Evolutionary conservation across 2,888 invertebrate genomes (phyloP).

Genomic region (Brassicogethes aeneus): DNA sequence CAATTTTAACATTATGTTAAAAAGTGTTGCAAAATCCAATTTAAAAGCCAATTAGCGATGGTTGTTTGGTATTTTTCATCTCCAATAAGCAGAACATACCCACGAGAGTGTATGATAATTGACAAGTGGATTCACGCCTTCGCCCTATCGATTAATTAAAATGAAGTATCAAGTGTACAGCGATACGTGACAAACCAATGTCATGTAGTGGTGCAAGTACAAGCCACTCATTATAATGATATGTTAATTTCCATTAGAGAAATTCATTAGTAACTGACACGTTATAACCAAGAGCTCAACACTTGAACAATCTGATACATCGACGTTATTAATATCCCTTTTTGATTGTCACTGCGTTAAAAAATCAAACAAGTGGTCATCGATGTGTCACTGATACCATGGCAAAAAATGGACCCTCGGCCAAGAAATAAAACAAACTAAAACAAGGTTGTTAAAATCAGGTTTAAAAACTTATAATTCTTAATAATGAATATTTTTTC

Average conservation of each 20-base stretch:
- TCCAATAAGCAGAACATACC: neutral
- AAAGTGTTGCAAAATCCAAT: too few species aligned
- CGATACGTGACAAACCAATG: slow-evolving; percentile 9
- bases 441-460: too few species aligned
- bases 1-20: too few species aligned
- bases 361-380: too few species aligned
- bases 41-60: too few species aligned
- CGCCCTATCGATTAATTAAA: slow-evolving; percentile 10
- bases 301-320: slow-evolving; percentile 24
- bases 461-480: too few species aligned
- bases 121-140: neutral
- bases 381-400: too few species aligned
- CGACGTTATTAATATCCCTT: slow-evolving; percentile 27
- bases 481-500: too few species aligned
- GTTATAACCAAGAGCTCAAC: slow-evolving; percentile 26
- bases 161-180: slow-evolving; percentile 6
- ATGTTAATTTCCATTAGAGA: slow-evolving; percentile 24
- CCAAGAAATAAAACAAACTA: too few species aligned
- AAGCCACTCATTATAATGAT: slow-evolving; percentile 18
- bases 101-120: neutral
- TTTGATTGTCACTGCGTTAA: slow-evolving; percentile 24
- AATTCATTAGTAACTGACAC: slow-evolving; percentile 27
- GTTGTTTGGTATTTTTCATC: neutral
- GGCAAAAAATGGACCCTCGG: neutral
- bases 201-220: slow-evolving; percentile 9